These are phyloP conservation scores for Trichonephila clavata DNA, from an alignment of 1,140 invertebrate species.

Conservation along the genomic window DNA sequence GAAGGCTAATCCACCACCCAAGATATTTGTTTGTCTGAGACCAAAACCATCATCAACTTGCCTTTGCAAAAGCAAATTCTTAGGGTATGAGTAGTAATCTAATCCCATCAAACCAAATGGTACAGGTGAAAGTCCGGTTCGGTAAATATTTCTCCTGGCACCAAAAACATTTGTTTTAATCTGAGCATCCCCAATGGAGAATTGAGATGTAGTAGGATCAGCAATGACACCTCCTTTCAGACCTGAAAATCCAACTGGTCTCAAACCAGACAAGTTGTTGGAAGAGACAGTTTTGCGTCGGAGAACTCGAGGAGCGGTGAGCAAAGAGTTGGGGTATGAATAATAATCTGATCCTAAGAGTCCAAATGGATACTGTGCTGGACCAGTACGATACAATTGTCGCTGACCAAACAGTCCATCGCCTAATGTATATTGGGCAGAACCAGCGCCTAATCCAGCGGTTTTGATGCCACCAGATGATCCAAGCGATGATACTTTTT, in stretches of 20 bases:
- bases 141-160: constrained; percentile 35
- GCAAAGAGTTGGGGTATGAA: constrained; percentile 42
- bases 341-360: constrained; percentile 57
- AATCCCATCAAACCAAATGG: constrained; percentile 65
- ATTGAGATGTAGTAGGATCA: constrained; percentile 33
- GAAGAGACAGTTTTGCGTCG: constrained; percentile 28
- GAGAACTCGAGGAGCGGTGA: constrained; percentile 7
- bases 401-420: constrained; percentile 56
- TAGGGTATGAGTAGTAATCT: constrained; percentile 72
- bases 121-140: constrained; percentile 58
- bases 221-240: constrained; percentile 44
- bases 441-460: constrained; percentile 12
- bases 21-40: constrained; percentile 44
- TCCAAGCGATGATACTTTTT: constrained; percentile 3
- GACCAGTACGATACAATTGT: constrained; percentile 35
- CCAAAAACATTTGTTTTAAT: constrained; percentile 45
- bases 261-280: constrained; percentile 51
- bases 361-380: constrained; percentile 55
- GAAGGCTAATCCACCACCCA: constrained; percentile 53
- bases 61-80: constrained; percentile 25
- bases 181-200: constrained; percentile 59
- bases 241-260: constrained; percentile 41
- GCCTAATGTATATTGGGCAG: constrained; percentile 20
- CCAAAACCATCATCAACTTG: constrained; percentile 42
- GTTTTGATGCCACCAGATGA: constrained; percentile 42